Base-by-base conservation (phyloP, 2,113 vertebrate genomes). In the Forbesichthys agassizii region DNA sequence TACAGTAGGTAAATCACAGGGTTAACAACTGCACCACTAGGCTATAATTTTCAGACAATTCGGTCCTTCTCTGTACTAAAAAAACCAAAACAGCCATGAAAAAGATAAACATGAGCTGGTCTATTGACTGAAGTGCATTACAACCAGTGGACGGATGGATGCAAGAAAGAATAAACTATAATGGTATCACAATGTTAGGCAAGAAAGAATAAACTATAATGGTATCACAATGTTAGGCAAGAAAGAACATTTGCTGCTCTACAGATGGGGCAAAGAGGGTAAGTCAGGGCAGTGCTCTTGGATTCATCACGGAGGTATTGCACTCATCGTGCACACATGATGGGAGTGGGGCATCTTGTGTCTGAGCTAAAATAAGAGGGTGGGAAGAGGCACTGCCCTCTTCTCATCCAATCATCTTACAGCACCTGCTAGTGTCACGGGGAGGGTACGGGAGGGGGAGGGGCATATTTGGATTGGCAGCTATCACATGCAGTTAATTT, bases 371-470 rank as follows among this genome's bases (percentile, higher is more conserved):
- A 88, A 86, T 66, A 66, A 69, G 69, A 62, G 33, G 13, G 67
- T 68, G 69, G 83, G 85, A 53, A 62, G 80, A 72, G 65, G 4
- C 16, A 13, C 87, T 69, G 79, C 89, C 91, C 85, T 66, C 59
- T n/a, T 71, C 78, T 87, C 69, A 48, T 60, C 91, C 90, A 90
- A 92, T 91, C 81, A 59, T 3, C 3, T 14, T 20, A 47, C 61
- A 6, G 62, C 75, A 71, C 71, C 54, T 47, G 67, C 74, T 61
- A 0, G 3, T 64, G 73, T 67, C 58, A 51, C 54, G 33, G 4
- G 7, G 27, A 27, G 27, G 27, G 27, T 14, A 52, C 55, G 71
- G 65, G 42, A 42, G 0, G 61, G 71, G 65, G 42, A 42, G 0
- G 61, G 52, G 33, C 54, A 48, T 60, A 70, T 75, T 72, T 56